Evolutionary conservation across 2,797 vertebrate species (phyloP).

Genomic region (Centroberyx gerrardi): DNA sequence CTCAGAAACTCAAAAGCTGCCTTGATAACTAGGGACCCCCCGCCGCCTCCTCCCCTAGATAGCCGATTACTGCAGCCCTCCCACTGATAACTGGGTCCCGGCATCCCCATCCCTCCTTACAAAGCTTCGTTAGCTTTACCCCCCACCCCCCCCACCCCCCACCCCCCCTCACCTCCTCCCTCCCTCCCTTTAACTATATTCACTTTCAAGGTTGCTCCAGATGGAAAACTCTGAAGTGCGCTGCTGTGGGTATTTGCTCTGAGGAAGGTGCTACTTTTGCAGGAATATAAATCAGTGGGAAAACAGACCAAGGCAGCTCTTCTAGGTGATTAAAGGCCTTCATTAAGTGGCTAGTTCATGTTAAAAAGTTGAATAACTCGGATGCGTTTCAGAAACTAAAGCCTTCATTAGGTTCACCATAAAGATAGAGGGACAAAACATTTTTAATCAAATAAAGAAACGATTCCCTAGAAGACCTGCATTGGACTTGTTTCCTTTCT

Average conservation of each 20-base stretch:
- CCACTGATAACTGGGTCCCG: conserved; percentile 56
- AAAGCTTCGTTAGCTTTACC: conserved; percentile 45
- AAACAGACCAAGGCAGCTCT: conserved; percentile 35
- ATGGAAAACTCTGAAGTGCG: conserved; percentile 15
- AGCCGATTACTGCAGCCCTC: conserved; percentile 64
- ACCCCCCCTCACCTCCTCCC: background rate
- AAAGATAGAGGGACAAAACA: background rate
- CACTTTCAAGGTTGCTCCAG: conserved; percentile 31
- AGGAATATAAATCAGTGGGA: conserved; percentile 36
- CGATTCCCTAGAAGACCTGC: conserved; percentile 39
- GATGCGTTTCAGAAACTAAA: conserved; percentile 46
- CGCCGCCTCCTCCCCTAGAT: conserved; percentile 38
- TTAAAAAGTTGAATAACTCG: background rate
- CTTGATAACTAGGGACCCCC: conserved; percentile 66
- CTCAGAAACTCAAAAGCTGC: conserved; percentile 55
- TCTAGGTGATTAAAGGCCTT: conserved; percentile 59
- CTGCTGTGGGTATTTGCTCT: background rate
- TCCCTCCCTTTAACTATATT: conserved; percentile 32
- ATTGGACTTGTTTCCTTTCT: conserved; percentile 35
- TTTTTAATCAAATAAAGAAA: background rate
- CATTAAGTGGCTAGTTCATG: conserved; percentile 25
- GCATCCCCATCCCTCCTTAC: conserved; percentile 44
- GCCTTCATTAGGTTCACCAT: conserved; percentile 16
- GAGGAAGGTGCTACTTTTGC: conserved; percentile 22
- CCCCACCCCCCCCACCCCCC: background rate